Evolutionary conservation across 2,888 invertebrate species (phyloP).

Genomic region (Pseudococcus longispinus): DNA sequence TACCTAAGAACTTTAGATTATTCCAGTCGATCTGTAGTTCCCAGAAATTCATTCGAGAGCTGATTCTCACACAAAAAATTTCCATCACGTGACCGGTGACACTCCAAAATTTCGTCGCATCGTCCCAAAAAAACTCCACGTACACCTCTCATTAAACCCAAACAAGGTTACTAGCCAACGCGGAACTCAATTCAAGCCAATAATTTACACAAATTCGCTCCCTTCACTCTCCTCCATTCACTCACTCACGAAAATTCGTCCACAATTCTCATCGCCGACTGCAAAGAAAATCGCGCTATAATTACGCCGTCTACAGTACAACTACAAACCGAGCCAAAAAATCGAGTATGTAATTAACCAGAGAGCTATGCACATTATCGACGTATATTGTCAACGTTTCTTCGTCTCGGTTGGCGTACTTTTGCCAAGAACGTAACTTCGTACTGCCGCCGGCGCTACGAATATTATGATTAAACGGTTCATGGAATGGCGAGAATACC

Average conservation of each 20-base stretch:
- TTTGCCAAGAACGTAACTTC: neutral
- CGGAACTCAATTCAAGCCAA: neutral
- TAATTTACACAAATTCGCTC: neutral
- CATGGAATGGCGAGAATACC: neutral
- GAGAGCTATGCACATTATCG: neutral
- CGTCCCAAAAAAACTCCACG: neutral
- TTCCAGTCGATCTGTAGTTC: neutral
- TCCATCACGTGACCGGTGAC: too few relatives aligned
- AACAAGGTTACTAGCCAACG: neutral
- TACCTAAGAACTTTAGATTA: too few relatives aligned
- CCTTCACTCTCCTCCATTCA: neutral
- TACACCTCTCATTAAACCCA: neutral
- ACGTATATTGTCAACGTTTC: constrained; percentile 33
- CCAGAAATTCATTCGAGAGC: neutral
- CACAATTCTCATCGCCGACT: neutral
- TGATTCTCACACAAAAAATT: neutral
- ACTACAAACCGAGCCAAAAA: neutral
- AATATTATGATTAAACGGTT: constrained; percentile 25
- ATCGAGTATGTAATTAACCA: neutral
- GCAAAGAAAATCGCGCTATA: neutral
- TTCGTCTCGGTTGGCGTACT: constrained; percentile 37
- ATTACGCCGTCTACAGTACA: neutral
- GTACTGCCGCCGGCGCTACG: neutral
- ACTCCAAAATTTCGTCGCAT: neutral
- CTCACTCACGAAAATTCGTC: neutral